Evolutionary conservation across 2,888 invertebrate genomes (phyloP).

Genomic region (Lithodes maja): DNA sequence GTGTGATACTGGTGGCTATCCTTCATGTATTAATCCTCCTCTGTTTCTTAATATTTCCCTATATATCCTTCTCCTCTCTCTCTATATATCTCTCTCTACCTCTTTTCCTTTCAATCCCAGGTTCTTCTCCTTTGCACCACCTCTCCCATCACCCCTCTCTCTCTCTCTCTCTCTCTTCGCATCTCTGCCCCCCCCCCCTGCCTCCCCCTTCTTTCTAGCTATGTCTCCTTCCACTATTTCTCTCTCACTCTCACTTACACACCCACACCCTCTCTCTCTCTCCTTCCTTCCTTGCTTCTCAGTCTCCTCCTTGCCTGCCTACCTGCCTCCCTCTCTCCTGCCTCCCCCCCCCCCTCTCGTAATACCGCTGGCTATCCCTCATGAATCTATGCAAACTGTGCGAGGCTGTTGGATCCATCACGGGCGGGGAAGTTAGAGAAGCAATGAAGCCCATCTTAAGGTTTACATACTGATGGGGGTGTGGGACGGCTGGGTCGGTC

Average conservation of each 20-base stretch:
- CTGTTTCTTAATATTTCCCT: background rate
- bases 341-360: conserved; percentile 2
- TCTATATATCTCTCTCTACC: background rate
- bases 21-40: background rate
- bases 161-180: too few species aligned
- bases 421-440: conserved; percentile 55
- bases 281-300: background rate
- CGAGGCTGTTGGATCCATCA: conserved; percentile 48
- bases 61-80: too few species aligned
- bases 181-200: background rate
- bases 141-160: background rate
- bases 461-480: conserved; percentile 64
- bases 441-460: conserved; percentile 58
- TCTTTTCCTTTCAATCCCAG: background rate
- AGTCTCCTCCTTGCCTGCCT: background rate
- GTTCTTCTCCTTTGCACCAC: background rate
- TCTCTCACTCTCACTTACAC: background rate
- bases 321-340: background rate
- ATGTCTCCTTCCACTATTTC: background rate
- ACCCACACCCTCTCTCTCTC: background rate
- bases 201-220: background rate
- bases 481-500: conserved; percentile 3
- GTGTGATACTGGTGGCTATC: background rate
- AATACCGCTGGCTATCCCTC: conserved; percentile 49
- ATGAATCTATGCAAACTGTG: conserved; percentile 64